Evolutionary conservation across 2,888 invertebrate genomes (phyloP).

Genomic region (Coelopa pilipes): DNA sequence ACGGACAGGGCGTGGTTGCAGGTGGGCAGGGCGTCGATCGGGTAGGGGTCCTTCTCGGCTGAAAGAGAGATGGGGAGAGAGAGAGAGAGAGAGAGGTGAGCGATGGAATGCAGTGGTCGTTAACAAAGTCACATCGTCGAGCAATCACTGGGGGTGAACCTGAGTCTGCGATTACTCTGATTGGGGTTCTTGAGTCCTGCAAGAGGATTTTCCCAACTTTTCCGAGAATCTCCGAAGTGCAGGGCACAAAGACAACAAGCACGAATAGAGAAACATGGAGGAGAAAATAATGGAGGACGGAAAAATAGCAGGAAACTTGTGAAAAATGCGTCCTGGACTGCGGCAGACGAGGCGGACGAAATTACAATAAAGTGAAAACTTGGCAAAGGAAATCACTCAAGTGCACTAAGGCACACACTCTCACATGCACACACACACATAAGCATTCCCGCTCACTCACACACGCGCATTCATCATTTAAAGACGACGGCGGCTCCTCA

Average conservation of each 20-base stretch:
- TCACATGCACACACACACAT: not conserved
- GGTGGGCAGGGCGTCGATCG: constrained; percentile 87
- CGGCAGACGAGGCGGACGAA: too few species aligned
- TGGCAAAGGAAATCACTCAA: constrained; percentile 28
- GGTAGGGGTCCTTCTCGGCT: constrained; percentile 86
- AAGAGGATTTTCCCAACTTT: not conserved
- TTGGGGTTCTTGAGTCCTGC: not conserved
- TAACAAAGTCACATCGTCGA: not conserved
- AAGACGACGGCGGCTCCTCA: not conserved
- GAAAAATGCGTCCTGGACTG: too few species aligned
- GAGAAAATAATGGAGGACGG: too few species aligned
- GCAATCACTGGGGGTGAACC: not conserved
- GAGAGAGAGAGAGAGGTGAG: not conserved
- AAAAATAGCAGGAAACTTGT: too few species aligned
- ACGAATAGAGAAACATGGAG: too few species aligned
- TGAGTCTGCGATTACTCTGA: not conserved
- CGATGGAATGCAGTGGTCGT: too few species aligned
- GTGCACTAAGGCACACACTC: constrained; percentile 10
- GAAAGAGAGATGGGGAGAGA: too few species aligned
- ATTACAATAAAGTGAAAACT: not conserved
- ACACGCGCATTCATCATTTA: constrained; percentile 2
- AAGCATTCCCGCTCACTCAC: not conserved
- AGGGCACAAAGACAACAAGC: too few species aligned
- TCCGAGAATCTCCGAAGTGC: too few species aligned
- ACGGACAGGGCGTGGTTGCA: constrained; percentile 89